phyloP scores from a whole-genome alignment of 2,888 invertebrate genomes.

The Uloborus plumipes region DNA sequence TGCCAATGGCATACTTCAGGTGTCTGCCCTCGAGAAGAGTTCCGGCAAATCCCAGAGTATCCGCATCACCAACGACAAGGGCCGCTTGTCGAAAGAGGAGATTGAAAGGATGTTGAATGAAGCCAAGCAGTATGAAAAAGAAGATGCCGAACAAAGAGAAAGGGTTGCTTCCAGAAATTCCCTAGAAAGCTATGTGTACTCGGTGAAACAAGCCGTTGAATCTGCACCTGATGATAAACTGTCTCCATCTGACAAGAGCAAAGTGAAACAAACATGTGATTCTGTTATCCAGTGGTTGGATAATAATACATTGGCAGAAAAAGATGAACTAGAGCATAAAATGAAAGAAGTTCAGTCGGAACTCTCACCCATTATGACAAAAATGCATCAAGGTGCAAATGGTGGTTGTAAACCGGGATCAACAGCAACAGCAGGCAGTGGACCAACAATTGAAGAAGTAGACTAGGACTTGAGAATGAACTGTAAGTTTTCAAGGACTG shows the following conservation, averaged over 20 bases:
- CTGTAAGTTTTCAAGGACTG: no score
- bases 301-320: constrained; percentile 81
- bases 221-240: constrained; percentile 72
- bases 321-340: constrained; percentile 83
- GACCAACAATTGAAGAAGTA: constrained; percentile 11
- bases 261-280: constrained; percentile 74
- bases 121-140: constrained; percentile 82
- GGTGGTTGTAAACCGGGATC: neutral
- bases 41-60: constrained; percentile 85
- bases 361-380: constrained; percentile 84
- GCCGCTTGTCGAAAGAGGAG: constrained; percentile 85
- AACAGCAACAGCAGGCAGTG: neutral
- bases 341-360: constrained; percentile 82
- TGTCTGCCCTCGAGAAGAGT: constrained; percentile 77
- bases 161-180: constrained; percentile 80
- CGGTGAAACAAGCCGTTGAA: constrained; percentile 79
- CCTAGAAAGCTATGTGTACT: constrained; percentile 80
- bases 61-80: constrained; percentile 86
- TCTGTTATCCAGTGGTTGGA: constrained; percentile 85
- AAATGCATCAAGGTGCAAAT: constrained; percentile 67
- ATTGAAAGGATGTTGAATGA: constrained; percentile 88
- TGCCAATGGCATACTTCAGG: constrained; percentile 83
- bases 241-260: constrained; percentile 78
- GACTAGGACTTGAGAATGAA: neutral
- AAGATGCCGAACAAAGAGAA: constrained; percentile 80